Percentiles rank a stretch among this genome's conserved stretches.
These are phyloP conservation scores for Rhogogaster chlorosoma DNA, from an alignment of 2,888 invertebrate genomes.

Conservation along the genomic window DNA sequence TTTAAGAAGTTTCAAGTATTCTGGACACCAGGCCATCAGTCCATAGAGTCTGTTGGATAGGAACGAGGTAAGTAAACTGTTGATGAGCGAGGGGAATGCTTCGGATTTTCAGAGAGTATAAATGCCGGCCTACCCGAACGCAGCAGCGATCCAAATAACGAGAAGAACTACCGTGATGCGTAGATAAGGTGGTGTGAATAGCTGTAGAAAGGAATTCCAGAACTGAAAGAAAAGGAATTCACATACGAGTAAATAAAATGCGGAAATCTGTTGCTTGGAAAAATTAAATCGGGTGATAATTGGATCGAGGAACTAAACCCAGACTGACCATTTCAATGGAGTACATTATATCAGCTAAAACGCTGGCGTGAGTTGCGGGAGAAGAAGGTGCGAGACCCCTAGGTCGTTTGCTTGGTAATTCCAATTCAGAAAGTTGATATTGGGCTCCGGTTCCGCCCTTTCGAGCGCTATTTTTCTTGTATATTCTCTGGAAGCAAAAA, in stretches of 20 bases:
- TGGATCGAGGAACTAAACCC: conserved; percentile 7
- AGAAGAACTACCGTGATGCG: conserved; percentile 83
- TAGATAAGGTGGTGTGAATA: conserved; percentile 83
- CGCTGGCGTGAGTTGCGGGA: conserved; percentile 79
- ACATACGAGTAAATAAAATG: neutral
- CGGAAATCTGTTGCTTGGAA: neutral
- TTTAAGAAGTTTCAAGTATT: conserved; percentile 77
- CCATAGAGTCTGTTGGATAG: conserved; percentile 79
- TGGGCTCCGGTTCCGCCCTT: conserved; percentile 75
- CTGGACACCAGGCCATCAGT: conserved; percentile 81
- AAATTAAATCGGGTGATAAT: neutral
- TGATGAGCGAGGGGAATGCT: neutral
- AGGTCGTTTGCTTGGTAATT: conserved; percentile 84
- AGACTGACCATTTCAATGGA: conserved; percentile 77
- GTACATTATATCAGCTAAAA: conserved; percentile 78
- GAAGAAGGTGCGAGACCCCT: conserved; percentile 76
- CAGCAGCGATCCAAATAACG: conserved; percentile 80
- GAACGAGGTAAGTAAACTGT: neutral
- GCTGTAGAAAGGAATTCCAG: conserved; percentile 85
- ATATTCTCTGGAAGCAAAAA: conserved; percentile 78
- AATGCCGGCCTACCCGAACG: conserved; percentile 80
- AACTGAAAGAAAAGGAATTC: conserved; percentile 79
- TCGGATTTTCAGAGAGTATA: conserved; percentile 76
- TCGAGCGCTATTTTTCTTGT: conserved; percentile 80
- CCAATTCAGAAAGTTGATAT: conserved; percentile 85